Base-by-base conservation (phyloP, 2,888 invertebrate species). In the Clistopyga incitator region DNA sequence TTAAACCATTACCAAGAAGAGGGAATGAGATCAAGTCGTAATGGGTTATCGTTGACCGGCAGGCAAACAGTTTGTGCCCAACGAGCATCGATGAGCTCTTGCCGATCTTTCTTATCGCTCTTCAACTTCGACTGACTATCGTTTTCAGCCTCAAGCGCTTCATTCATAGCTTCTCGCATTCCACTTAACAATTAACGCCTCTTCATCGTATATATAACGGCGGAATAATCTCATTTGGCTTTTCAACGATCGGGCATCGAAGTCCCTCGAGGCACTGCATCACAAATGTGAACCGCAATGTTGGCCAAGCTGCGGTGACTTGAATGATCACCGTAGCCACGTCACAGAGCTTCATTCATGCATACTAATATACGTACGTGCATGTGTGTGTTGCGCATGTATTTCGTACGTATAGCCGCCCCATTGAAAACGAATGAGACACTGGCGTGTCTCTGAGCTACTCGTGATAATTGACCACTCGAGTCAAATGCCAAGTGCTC, bases 181-280 rank as follows among this genome's bases (percentile, higher is more conserved):
- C 38, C 38, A 18, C 11, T 38, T 38, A 42, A 38, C 13, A 64
- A 64, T 64, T 18, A 38, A 42, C 11, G 64, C 20, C 13, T 18
- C 64, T 20, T 64, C 18, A 10, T 3, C 42, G 18, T 20, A 1
- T 20, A 1, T 42, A 29, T 59, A 47, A 67, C 15, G 47, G 34
- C 52, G 34, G 11, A 61, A 56, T 56, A 56, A 56, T 23, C 54
- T 23, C 23, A 23, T 54, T 54, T 54, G 47, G 75, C 56, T 85
- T 77, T 84, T 85, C 86, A 78, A 88, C 81, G 85, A 85, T 86
- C 90, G 84, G 88, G 91, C 91, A 87, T 92, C 91, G 92, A 92
- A 91, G 89, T 92, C 91, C 90, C 91, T 20, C 54, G 54, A 20
- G 20, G 20, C 13, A 23, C 13, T 3, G 54, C 54, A 23, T 23